Base-by-base conservation (phyloP, 2,113 vertebrate species). In the Malurus elegans region DNA sequence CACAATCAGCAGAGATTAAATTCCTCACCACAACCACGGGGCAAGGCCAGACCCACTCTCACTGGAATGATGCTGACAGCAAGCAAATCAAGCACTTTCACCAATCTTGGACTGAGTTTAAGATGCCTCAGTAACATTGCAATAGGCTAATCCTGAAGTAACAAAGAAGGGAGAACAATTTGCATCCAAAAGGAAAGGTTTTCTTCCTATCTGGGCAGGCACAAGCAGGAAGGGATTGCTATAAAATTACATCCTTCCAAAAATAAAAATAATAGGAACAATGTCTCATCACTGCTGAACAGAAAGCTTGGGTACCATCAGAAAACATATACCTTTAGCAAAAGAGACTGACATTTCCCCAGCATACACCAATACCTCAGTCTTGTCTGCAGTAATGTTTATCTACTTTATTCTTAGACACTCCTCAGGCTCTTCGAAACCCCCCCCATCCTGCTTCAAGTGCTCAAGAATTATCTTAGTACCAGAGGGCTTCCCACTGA, bases 391-490 rank as follows among this genome's bases (percentile, higher is more conserved):
- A 88, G 61, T 72, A 61, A 76, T 12, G 29, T 81, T 92, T 84
- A 89, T 71, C 84, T 75, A 42, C 28, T 84, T 91, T 64, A 91
- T 85, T 78, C 93, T 90, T 72, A 90, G 23, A 61, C 47, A 51
- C n/a, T 79, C 66, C 79, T 85, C 64, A 51, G 65, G 82, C 70
- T 95, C 66, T 76, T 90, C 38, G 75, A 92, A 45, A 34, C 34
- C 14, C 26, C 11, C 11, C 4, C 5, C 5, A 24, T 31, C 18
- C 58, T 0, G 4, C 45, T 71, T 38, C 6, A 12, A 93, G 48
- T 58, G 40, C 92, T 95, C 87, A 76, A 87, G 79, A 91, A 93
- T 87, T 87, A 92, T 85, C 78, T 61, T 32, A 47, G 32, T 66
- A 85, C 67, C 53, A 83, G 71, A 93, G 64, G 64, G 51, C 54